Percentiles rank a stretch among this genome's conserved stretches.
phyloP scores from a whole-genome alignment of 2,797 vertebrate genomes.

The Chrosomus eos region DNA sequence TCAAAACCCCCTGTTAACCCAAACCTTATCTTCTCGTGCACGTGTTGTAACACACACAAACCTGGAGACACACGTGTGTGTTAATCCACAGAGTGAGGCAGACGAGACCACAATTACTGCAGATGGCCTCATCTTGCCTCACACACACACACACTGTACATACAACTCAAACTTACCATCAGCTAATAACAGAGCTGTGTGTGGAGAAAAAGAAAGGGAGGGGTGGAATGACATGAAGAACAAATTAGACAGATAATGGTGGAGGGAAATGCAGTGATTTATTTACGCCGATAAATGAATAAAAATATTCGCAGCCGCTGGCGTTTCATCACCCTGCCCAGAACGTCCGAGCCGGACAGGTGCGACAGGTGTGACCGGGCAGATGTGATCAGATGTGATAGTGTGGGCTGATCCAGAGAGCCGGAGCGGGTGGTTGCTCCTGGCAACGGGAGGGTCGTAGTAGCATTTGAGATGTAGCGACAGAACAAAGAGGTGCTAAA shows the following conservation, averaged over 20 bases:
- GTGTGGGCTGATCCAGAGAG: conserved; percentile 7
- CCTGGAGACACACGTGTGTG: conserved; percentile 40
- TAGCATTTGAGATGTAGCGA: conserved; percentile 17
- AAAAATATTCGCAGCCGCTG: conserved; percentile 22
- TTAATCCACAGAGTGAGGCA: conserved; percentile 16
- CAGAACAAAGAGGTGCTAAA: conserved; percentile 33
- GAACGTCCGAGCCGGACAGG: conserved; percentile 30
- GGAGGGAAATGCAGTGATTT: conserved; percentile 31
- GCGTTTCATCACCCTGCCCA: conserved; percentile 20
- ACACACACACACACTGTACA: conserved; percentile 17
- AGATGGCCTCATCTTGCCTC: conserved; percentile 26
- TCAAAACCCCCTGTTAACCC: background rate
- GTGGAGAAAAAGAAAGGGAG: conserved; percentile 10
- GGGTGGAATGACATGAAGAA: conserved; percentile 22
- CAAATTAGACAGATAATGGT: conserved; percentile 29
- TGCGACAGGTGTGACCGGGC: conserved; percentile 40
- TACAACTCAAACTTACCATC: conserved; percentile 82
- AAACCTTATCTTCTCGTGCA: conserved; percentile 31
- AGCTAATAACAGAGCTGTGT: conserved; percentile 87
- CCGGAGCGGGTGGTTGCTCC: conserved; percentile 2
- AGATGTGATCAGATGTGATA: conserved; percentile 48
- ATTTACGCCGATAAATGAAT: conserved; percentile 30
- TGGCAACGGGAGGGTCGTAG: conserved; percentile 28
- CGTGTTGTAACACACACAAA: conserved; percentile 30
- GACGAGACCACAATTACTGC: conserved; percentile 9